These are phyloP conservation scores for Naja naja DNA, from an alignment of 2,113 vertebrate species.

Conservation along the genomic window DNA sequence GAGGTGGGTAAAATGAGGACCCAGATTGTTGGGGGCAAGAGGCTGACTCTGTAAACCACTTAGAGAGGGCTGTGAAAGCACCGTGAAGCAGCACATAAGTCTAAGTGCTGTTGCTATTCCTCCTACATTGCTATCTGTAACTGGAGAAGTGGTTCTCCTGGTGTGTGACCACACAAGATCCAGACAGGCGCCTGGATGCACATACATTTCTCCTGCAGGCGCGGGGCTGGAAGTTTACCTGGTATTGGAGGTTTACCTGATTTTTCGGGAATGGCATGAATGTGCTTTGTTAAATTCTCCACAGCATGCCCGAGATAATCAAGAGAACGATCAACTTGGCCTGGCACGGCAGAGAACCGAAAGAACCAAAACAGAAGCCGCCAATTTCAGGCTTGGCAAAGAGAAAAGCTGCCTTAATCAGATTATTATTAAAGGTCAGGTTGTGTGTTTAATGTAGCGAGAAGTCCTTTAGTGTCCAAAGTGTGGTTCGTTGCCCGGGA, in stretches of 20 bases:
- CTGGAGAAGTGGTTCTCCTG: neutral
- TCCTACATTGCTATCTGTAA: neutral
- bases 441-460: neutral
- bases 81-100: no score
- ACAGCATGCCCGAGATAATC: neutral
- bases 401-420: neutral
- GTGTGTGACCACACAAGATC: neutral
- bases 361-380: neutral
- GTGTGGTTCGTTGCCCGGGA: neutral
- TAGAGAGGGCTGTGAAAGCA: no score
- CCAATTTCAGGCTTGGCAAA: neutral
- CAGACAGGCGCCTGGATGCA: neutral
- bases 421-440: neutral
- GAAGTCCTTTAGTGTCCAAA: neutral
- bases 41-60: no score
- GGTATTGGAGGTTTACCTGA: neutral
- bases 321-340: neutral
- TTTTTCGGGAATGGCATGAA: neutral
- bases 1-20: no score
- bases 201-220: neutral
- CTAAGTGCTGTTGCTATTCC: no score
- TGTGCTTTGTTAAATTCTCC: neutral
- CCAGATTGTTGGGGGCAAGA: no score
- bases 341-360: neutral
- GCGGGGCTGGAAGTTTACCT: neutral